These are phyloP conservation scores for Ips typographus DNA, from an alignment of 1,140 invertebrate species.

Conservation along the genomic window DNA sequence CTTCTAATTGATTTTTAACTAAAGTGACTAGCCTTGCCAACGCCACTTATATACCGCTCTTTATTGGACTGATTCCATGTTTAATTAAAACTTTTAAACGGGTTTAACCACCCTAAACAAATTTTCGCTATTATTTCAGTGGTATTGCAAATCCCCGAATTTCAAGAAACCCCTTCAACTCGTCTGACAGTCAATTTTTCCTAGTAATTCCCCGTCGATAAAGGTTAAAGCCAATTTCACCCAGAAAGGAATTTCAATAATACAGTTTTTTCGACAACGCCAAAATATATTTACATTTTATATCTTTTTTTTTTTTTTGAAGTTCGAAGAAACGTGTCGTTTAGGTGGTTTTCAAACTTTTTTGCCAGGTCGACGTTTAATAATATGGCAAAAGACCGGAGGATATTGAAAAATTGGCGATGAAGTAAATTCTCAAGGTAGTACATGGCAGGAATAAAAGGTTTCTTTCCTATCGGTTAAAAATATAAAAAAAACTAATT, in stretches of 20 bases:
- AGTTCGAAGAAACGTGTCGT: background rate
- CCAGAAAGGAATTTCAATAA: background rate
- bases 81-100: too few relatives aligned
- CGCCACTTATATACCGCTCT: too few relatives aligned
- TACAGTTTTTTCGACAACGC: background rate
- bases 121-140: too few relatives aligned
- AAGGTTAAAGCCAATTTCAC: constrained; percentile 1
- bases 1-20: too few relatives aligned
- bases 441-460: too few relatives aligned
- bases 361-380: background rate
- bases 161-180: background rate
- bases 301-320: background rate
- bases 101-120: too few relatives aligned
- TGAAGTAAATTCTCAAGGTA: background rate
- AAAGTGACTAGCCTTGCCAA: too few relatives aligned
- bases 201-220: constrained; percentile 3
- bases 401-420: background rate
- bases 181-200: background rate
- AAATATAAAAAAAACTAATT: too few relatives aligned
- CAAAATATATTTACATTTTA: constrained; percentile 2
- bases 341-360: background rate
- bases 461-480: too few relatives aligned
- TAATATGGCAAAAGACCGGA: background rate
- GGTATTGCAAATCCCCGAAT: too few relatives aligned
- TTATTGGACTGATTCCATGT: too few relatives aligned